Conservation (phyloP, 2,888 invertebrate species). For the Pocota personata region DNA sequence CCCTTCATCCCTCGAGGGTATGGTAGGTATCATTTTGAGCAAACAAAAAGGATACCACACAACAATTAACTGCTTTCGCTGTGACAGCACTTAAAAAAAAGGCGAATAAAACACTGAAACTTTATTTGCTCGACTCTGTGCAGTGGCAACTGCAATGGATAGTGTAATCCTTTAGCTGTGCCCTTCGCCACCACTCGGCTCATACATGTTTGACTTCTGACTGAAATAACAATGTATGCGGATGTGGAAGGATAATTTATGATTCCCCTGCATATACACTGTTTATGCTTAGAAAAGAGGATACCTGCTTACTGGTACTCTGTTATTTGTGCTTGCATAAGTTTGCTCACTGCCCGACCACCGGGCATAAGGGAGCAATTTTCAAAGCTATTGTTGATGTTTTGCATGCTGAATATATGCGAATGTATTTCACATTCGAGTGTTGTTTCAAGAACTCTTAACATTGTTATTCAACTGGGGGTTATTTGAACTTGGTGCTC, state of each 20-base stretch:
- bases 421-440: neutral
- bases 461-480: conserved; percentile 13
- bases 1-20: neutral
- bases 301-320: neutral
- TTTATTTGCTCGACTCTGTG: neutral
- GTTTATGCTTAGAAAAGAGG: neutral
- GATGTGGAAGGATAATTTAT: conserved; percentile 15
- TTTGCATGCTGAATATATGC: conserved; percentile 8
- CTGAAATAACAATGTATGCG: neutral
- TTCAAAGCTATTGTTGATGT: conserved; percentile 15
- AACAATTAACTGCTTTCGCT: conserved; percentile 11
- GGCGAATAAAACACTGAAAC: neutral
- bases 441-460: neutral
- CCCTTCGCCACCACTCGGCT: neutral
- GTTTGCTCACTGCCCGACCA: neutral
- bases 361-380: conserved; percentile 1
- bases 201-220: conserved; percentile 25
- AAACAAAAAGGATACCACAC: conserved; percentile 14
- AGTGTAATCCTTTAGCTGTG: neutral
- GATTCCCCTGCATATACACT: neutral
- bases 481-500: conserved; percentile 16
- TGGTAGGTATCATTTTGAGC: neutral
- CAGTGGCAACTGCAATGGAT: neutral
- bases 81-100: neutral
- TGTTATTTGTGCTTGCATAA: neutral